phyloP scores from a whole-genome alignment of 2,113 vertebrate genomes.

The Scomber japonicus region DNA sequence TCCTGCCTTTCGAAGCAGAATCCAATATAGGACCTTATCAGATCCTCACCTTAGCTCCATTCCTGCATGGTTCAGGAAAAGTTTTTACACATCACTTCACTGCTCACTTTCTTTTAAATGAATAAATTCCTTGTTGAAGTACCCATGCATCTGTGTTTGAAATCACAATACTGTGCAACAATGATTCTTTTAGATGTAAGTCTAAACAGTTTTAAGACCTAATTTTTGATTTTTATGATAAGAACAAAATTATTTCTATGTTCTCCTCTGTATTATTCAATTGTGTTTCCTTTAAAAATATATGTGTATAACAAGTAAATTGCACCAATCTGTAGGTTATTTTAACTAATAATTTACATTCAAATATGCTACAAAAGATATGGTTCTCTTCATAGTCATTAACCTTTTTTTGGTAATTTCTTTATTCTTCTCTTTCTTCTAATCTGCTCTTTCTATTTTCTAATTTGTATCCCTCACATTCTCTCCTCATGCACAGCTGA shows the following conservation, averaged over 20 bases:
- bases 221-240: not conserved
- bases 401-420: not conserved
- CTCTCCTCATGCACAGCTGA: constrained; percentile 63
- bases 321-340: no score
- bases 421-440: not conserved
- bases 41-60: not conserved
- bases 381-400: constrained; percentile 2
- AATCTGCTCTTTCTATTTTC: constrained; percentile 35
- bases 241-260: no score
- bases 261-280: not conserved
- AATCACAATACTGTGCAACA: not conserved
- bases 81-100: not conserved
- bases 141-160: not conserved
- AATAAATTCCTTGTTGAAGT: no score
- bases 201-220: not conserved
- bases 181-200: not conserved
- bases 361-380: not conserved
- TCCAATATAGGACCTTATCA: not conserved
- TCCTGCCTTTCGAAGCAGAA: not conserved
- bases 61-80: not conserved
- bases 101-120: not conserved
- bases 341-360: not conserved
- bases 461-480: constrained; percentile 47
- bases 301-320: no score
- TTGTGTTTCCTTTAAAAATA: not conserved